Evolutionary conservation across 2,113 vertebrate species (phyloP).

Genomic region (Scolopax mira): DNA sequence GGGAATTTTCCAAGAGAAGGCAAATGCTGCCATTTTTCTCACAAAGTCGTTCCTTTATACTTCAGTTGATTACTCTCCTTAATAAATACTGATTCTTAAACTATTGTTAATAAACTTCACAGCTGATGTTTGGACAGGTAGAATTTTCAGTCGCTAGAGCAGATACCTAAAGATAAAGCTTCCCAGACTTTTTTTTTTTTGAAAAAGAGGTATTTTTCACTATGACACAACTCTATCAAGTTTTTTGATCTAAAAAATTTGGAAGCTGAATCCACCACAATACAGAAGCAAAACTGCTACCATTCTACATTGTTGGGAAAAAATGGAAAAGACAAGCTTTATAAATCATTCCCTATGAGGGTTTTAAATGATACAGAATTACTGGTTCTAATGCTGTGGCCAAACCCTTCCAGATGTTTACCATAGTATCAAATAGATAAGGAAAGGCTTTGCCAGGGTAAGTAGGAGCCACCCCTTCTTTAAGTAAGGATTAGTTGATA

Average conservation of each 20-base stretch:
- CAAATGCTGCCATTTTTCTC: neutral
- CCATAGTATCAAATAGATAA: neutral
- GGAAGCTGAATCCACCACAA: neutral
- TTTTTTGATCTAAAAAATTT: neutral
- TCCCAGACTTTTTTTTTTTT: neutral
- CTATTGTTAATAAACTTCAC: neutral
- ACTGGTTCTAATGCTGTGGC: neutral
- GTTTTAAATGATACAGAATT: neutral
- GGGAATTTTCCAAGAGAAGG: neutral
- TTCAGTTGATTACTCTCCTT: neutral
- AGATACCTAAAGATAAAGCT: neutral
- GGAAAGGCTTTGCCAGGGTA: neutral
- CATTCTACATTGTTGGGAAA: neutral
- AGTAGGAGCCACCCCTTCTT: neutral
- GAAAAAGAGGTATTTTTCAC: neutral
- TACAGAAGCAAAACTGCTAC: neutral
- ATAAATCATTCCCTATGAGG: neutral
- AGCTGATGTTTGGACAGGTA: neutral
- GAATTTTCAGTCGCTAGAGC: neutral
- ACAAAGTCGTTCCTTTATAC: neutral
- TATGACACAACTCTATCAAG: neutral
- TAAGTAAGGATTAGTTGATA: neutral
- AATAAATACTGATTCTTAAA: neutral
- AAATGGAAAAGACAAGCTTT: neutral
- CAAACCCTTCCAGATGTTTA: neutral